Base-by-base conservation (phyloP, 1,140 invertebrate species). In the Hydropsyche tenuis region DNA sequence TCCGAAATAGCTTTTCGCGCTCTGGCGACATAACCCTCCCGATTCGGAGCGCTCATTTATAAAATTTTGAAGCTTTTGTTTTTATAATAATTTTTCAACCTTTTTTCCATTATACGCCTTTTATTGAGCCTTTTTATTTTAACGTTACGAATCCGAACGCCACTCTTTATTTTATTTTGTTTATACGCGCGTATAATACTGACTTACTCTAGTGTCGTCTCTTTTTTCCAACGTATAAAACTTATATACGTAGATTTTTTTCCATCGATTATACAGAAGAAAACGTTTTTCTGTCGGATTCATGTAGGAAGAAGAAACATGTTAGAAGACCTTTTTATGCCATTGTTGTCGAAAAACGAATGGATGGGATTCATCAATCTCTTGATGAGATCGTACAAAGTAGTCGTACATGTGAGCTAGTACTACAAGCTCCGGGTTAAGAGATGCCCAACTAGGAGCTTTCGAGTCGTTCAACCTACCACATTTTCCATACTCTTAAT, bases 21-120 rank as follows among this genome's bases (percentile, higher is more conserved):
- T 12, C 56, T 62, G 56, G 3, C 18, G 20, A 25, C 56, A 16
- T 22, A 25, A 70, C 68, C 68, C 68, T 70, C 48, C 16, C 45
- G 11, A 70, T 37, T 20, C 68, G 45, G 51, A 56, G 68, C 68
- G 48, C 68, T 68, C 65, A 56, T 70, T 70, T 70, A 70, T 56
- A 70, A 56, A 70, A 53, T 70, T 70, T 56, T 16, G 23, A 16
- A 42, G 23, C 68, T 51, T 65, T 70, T 70, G 68, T 70, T 70
- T 70, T 70, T 70, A 70, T 70, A 70, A 70, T 70, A 70, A 70
- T 70, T 70, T 70, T 70, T 70, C 68, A 46, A 68, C 62, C 23
- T 25, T 60, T 60, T 60, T 25, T 60, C 7, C 23, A 25, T 27
- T 60, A 60, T 27, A 18, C 22, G 22, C 56, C 56, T 56, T 56